Evolutionary conservation across 2,888 invertebrate genomes (phyloP).

Genomic region (Lysandra coridon): DNA sequence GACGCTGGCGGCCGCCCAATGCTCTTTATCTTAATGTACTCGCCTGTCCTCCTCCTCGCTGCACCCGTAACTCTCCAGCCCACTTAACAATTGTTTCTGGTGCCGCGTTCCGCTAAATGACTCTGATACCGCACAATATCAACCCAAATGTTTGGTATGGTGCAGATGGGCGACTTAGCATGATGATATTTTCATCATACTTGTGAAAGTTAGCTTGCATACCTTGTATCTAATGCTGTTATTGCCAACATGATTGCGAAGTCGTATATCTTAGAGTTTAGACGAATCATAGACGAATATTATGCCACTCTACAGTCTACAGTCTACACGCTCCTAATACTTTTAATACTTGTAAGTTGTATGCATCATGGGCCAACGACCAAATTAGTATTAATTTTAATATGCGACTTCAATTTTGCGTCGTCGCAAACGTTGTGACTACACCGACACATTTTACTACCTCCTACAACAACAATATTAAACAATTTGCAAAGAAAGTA

Average conservation of each 20-base stretch:
- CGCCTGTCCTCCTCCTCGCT: slow-evolving; percentile 64
- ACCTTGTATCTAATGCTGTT: too few species aligned
- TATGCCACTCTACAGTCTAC: too few species aligned
- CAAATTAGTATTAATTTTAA: background rate
- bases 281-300: background rate
- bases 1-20: slow-evolving; percentile 73
- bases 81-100: slow-evolving; percentile 63
- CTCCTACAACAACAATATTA: too few species aligned
- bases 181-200: background rate
- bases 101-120: slow-evolving; percentile 51
- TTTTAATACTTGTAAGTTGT: too few species aligned
- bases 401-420: background rate
- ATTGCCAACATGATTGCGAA: too few species aligned
- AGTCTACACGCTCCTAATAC: too few species aligned
- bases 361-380: too few species aligned
- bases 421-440: too few species aligned
- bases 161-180: background rate
- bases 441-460: background rate
- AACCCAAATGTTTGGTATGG: background rate
- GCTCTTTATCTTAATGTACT: slow-evolving; percentile 75
- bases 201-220: background rate
- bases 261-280: too few species aligned
- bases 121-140: slow-evolving; percentile 46
- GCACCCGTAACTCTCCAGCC: slow-evolving; percentile 64
- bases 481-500: background rate